These are phyloP conservation scores for Anabacerthia variegaticeps DNA, from an alignment of 2,797 vertebrate genomes.

Conservation along the genomic window DNA sequence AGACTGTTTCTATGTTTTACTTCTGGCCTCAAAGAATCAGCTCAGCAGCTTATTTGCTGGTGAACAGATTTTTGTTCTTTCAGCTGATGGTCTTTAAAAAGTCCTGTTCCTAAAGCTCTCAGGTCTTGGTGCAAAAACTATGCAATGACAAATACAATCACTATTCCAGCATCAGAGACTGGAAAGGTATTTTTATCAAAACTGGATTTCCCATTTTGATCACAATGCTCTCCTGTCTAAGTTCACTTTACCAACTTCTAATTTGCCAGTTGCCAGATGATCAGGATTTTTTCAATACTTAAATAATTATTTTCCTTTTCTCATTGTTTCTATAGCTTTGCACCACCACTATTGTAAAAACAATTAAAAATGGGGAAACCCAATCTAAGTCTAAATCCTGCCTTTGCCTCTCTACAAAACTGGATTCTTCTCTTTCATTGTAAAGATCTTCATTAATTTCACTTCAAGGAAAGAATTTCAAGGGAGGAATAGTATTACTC, in stretches of 20 bases:
- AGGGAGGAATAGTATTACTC: constrained; percentile 48
- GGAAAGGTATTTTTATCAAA: background rate
- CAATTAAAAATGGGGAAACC: background rate
- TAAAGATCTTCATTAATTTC: constrained; percentile 46
- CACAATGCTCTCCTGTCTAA: background rate
- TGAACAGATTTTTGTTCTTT: background rate
- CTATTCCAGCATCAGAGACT: background rate
- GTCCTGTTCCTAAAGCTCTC: background rate
- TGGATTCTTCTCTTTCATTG: background rate
- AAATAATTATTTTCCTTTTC: background rate
- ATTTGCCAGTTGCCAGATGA: background rate
- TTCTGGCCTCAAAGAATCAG: background rate
- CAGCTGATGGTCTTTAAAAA: background rate
- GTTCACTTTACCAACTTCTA: background rate
- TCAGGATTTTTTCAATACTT: background rate
- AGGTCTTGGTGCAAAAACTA: background rate
- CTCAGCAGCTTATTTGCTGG: background rate
- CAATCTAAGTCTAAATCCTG: background rate
- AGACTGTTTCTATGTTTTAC: background rate
- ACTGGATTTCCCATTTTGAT: background rate
- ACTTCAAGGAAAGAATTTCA: constrained; percentile 57
- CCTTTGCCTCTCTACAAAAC: background rate
- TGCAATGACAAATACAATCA: background rate
- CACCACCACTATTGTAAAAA: background rate
- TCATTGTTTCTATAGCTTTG: background rate